A percentile compares a stretch with the other conserved stretches of the same genome.
These are phyloP conservation scores for Zingel zingel DNA, from an alignment of 2,113 vertebrate genomes.

Conservation along the genomic window DNA sequence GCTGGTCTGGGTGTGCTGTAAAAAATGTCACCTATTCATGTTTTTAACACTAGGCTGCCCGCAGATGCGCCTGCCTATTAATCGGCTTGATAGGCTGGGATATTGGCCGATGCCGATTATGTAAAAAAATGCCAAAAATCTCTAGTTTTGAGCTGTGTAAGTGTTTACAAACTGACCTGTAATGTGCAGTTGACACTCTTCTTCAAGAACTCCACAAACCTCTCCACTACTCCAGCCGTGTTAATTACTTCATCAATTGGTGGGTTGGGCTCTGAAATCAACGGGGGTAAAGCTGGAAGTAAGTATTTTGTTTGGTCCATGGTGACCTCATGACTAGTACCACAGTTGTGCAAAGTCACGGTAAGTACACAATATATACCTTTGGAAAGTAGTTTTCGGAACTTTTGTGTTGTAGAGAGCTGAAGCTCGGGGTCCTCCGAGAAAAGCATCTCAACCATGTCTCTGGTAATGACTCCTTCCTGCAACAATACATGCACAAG, in stretches of 20 bases:
- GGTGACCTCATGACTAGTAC: too few relatives aligned
- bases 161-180: slow-evolving; percentile 86
- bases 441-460: slow-evolving; percentile 99
- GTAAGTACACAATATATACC: slow-evolving; percentile 78
- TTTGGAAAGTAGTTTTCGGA: slow-evolving; percentile 98
- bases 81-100: too few relatives aligned
- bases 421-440: slow-evolving; percentile 96
- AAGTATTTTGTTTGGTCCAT: background rate
- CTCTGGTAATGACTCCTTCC: slow-evolving; percentile 96
- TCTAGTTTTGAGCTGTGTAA: background rate
- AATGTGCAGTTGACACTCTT: slow-evolving; percentile 94
- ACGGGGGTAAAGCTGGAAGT: background rate
- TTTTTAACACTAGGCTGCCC: too few relatives aligned
- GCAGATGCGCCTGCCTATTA: too few relatives aligned
- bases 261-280: slow-evolving; percentile 93
- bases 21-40: too few relatives aligned
- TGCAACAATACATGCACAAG: slow-evolving; percentile 64
- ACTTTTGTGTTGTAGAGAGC: slow-evolving; percentile 95
- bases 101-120: too few relatives aligned
- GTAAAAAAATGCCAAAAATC: too few relatives aligned
- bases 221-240: slow-evolving; percentile 93
- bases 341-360: background rate
- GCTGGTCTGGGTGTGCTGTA: too few relatives aligned
- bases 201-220: slow-evolving; percentile 97
- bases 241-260: slow-evolving; percentile 98